These are phyloP conservation scores for Acrocephalus kingi DNA, from an alignment of 2,113 vertebrate species.

Conservation along the genomic window DNA sequence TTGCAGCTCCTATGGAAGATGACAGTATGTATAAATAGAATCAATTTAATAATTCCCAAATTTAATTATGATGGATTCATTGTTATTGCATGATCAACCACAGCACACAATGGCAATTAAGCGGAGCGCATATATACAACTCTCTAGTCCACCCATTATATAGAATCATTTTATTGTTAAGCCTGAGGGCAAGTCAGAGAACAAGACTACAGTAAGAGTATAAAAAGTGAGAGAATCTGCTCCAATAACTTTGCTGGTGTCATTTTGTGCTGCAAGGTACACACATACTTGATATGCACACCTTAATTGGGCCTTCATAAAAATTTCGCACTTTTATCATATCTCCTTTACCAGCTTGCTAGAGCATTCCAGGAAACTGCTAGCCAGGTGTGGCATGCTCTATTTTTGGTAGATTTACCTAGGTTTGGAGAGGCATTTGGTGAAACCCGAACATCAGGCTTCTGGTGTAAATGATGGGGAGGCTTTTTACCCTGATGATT, in stretches of 20 bases:
- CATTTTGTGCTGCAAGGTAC: neutral
- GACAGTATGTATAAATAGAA: conserved; percentile 35
- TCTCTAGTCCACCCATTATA: neutral
- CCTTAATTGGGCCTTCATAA: neutral
- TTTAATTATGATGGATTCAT: conserved; percentile 57
- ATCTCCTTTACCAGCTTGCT: neutral
- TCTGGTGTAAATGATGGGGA: neutral
- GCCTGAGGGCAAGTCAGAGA: neutral
- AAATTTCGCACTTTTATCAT: neutral
- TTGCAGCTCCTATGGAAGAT: conserved; percentile 1
- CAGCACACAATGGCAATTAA: conserved; percentile 40
- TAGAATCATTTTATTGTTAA: neutral
- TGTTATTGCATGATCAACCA: conserved; percentile 46
- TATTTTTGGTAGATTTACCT: neutral
- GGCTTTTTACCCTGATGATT: neutral
- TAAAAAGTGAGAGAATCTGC: neutral
- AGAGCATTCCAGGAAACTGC: neutral
- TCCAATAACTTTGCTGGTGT: neutral
- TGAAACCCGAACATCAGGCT: neutral
- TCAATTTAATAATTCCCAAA: conserved; percentile 56
- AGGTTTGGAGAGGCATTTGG: neutral
- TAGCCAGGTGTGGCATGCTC: neutral
- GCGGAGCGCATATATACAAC: neutral
- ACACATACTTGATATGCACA: neutral
- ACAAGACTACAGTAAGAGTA: neutral